Evolutionary conservation across 1,140 invertebrate genomes (phyloP).

Genomic region (Drosophila guanche): DNA sequence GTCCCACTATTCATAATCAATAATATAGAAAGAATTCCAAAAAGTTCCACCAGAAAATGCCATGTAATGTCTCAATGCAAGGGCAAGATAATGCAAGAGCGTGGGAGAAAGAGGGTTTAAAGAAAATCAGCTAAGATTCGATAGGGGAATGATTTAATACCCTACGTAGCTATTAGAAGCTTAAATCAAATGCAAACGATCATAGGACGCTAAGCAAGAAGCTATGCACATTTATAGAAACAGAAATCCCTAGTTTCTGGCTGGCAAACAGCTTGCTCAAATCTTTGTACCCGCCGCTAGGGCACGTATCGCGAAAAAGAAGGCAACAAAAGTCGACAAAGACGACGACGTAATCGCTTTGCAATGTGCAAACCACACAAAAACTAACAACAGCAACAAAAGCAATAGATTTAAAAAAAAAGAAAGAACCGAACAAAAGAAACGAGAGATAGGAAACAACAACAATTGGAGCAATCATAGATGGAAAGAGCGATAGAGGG

Average conservation of each 20-base stretch:
- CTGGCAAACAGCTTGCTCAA: too few relatives aligned
- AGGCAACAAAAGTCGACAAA: constrained; percentile 52
- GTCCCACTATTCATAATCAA: too few relatives aligned
- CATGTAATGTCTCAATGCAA: too few relatives aligned
- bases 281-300: too few relatives aligned
- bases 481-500: constrained; percentile 12
- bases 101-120: constrained; percentile 3
- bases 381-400: constrained; percentile 19
- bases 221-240: too few relatives aligned
- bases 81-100: too few relatives aligned
- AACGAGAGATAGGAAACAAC: constrained; percentile 6
- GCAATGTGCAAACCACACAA: constrained; percentile 55
- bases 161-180: too few relatives aligned
- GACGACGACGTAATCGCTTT: constrained; percentile 74
- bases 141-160: constrained; percentile 22
- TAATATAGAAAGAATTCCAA: too few relatives aligned
- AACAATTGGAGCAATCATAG: constrained; percentile 64
- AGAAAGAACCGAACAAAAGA: constrained; percentile 2
- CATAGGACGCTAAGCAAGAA: too few relatives aligned
- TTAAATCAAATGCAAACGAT: too few relatives aligned
- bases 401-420: not conserved
- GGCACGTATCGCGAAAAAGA: constrained; percentile 40
- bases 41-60: too few relatives aligned
- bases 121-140: constrained; percentile 53
- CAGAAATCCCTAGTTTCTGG: too few relatives aligned